Evolutionary conservation across 2,888 invertebrate genomes (phyloP).

Genomic region (Calliphora vomitoria): DNA sequence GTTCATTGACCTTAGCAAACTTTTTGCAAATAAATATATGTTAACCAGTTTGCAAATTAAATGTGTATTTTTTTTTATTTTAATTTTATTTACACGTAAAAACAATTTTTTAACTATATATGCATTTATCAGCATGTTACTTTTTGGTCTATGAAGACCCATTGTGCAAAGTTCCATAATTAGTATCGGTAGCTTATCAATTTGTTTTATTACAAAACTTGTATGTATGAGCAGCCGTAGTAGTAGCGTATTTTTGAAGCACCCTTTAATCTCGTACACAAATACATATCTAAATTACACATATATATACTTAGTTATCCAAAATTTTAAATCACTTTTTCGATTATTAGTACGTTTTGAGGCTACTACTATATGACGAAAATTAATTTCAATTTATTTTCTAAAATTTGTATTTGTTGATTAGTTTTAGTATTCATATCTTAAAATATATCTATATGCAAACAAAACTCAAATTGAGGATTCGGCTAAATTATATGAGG

Average conservation of each 20-base stretch:
- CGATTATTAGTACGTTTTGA: neutral
- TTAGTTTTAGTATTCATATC: too few relatives aligned
- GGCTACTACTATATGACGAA: neutral
- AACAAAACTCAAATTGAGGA: too few relatives aligned
- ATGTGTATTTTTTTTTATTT: neutral
- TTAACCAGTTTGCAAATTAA: neutral
- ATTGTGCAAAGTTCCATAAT: neutral
- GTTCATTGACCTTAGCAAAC: too few relatives aligned
- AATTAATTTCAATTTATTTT: constrained; percentile 6
- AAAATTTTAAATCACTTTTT: neutral
- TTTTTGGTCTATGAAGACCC: neutral
- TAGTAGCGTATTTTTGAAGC: neutral
- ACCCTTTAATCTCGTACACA: neutral
- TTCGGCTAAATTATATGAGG: too few relatives aligned
- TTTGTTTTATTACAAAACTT: neutral
- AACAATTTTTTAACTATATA: too few relatives aligned
- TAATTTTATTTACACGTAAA: too few relatives aligned
- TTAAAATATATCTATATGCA: too few relatives aligned
- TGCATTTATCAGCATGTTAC: too few relatives aligned
- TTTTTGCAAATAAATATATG: too few relatives aligned
- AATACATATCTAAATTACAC: neutral
- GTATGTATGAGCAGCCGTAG: neutral
- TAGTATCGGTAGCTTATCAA: neutral
- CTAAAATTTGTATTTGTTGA: too few relatives aligned
- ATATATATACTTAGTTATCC: neutral